Evolutionary conservation across 2,113 vertebrate genomes (phyloP), one percentile per base, ranked within the genome.

Genomic region (Stomatorhinus ivindoensis): DNA sequence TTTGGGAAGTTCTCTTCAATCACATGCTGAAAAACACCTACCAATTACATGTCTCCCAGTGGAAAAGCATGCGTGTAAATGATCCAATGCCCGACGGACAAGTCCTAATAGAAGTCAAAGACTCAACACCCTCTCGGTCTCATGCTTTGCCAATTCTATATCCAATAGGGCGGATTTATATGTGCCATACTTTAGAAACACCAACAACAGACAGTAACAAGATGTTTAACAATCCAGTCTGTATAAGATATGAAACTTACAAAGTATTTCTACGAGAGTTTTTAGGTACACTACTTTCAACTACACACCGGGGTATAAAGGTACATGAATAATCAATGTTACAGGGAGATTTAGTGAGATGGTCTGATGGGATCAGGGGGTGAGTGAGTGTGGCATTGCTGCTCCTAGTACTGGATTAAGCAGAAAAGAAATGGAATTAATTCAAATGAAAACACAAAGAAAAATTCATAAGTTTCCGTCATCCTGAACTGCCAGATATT

Each of bases 381-480:
- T 13, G 31, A 6, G 31, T 0, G 31, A 21, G 73, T 13, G 73
- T 0, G 31, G 35, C 31, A 21, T 39, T 4, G 27, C 61, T 39
- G 73, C 73, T 80, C 35, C 31, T 80, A 80, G 73, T 42, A 80
- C 73, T 42, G 35, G 73, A 80, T 80, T 80, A 80, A 80, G 73
- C 4, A 80, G 15, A 80, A 80, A 80, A 80, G 73, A 80, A 80
- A 42, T 17, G 73, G 35, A 80, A 80, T 80, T 80, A 80, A 39
- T 80, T 80, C 73, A 80, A 80, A 80, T 80, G 73, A 80, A 80
- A 80, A 80, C 73, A 80, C 73, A 80, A 5, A 80, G 15, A 80
- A 80, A 80, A 39, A 80, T 19, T 31, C 65, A 42, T 35, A 39
- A 39, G 73, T 80, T 80, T 80, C 73, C 4, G 35, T 80, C 35